phyloP scores from a whole-genome alignment of 2,113 vertebrate genomes.

The Chroicocephalus ridibundus region DNA sequence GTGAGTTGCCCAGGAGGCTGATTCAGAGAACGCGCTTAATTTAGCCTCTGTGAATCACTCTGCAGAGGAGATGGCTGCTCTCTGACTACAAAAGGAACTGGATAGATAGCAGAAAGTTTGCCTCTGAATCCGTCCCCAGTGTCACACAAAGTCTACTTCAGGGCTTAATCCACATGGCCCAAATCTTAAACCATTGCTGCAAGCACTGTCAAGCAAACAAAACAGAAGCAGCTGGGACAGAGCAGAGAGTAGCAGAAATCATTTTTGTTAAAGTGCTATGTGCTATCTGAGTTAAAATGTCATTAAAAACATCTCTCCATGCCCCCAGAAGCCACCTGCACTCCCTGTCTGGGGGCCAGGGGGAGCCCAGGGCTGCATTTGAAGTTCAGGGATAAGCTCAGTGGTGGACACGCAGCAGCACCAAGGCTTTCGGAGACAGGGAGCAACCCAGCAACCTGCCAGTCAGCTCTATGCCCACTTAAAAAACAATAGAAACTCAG shows the following conservation, averaged over 20 bases:
- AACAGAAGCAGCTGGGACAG: neutral
- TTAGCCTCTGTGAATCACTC: constrained; percentile 39
- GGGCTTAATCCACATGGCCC: neutral
- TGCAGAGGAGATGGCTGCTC: neutral
- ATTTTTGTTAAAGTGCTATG: neutral
- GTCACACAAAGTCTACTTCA: neutral
- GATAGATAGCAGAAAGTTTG: neutral
- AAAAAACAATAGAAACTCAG: neutral
- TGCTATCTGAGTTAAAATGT: neutral
- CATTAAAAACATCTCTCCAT: neutral
- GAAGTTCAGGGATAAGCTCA: neutral
- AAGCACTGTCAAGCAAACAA: neutral
- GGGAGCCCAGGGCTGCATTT: neutral
- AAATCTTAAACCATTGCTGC: neutral
- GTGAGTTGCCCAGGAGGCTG: neutral
- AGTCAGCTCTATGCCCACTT: neutral
- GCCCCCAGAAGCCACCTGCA: accelerated
- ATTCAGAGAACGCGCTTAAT: constrained; percentile 8
- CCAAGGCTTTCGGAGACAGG: neutral
- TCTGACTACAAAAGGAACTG: neutral
- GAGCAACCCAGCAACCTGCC: neutral
- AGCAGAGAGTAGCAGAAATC: neutral
- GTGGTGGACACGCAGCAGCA: accelerated
- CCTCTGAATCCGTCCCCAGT: neutral
- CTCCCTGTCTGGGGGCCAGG: neutral